Conservation (phyloP, 2,113 vertebrate genomes). For the Rafetus swinhoei region DNA sequence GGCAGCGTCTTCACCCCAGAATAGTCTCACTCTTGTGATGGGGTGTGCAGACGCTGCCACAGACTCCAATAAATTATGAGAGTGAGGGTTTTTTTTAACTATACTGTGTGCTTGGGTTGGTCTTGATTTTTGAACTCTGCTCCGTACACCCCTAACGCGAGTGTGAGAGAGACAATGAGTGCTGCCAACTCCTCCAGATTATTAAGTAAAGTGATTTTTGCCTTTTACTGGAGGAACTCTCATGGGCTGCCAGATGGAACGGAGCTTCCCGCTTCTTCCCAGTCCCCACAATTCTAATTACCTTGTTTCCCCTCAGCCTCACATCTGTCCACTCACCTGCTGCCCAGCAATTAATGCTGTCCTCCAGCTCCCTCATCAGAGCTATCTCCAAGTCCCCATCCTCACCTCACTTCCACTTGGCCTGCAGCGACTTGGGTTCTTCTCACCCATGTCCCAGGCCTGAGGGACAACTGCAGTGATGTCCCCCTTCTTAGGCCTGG, state of each 20-base stretch:
- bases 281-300: rapidly evolving
- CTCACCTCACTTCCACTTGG: neutral
- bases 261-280: neutral
- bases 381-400: neutral
- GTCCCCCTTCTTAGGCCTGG: neutral
- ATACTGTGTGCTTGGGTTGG: neutral
- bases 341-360: neutral
- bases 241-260: neutral
- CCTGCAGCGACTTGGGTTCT: neutral
- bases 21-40: too few species aligned
- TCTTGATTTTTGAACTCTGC: neutral
- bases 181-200: neutral
- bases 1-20: too few species aligned
- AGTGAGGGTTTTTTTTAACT: neutral
- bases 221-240: neutral
- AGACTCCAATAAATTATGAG: neutral
- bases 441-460: neutral
- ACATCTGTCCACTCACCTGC: neutral
- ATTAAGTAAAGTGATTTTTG: neutral
- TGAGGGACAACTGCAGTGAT: neutral
- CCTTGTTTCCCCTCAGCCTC: rapidly evolving
- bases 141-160: neutral
- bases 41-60: too few species aligned
- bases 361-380: neutral
- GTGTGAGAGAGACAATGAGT: neutral